Evolutionary conservation across 2,888 invertebrate genomes (phyloP), one percentile per base, ranked within the genome.

Genomic region (Perizoma flavofasciatum): DNA sequence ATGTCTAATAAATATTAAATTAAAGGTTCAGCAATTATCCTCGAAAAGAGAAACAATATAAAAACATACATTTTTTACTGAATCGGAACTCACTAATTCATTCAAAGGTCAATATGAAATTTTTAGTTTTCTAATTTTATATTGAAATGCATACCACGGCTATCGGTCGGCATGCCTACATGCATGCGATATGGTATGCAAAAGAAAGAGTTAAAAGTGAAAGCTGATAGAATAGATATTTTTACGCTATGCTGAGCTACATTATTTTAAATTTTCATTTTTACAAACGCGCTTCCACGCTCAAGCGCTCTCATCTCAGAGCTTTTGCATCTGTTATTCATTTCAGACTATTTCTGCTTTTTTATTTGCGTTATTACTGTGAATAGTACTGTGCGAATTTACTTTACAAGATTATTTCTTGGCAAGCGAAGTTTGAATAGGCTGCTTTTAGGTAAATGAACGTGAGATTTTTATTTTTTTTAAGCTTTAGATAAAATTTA

Each of bases 191-290:
- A 22, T 22, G 22, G 22, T 22, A 22, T 22, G 22, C 22, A 22
- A 22, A 22, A 22, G 1, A 22, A 22, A 22, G 22, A n/a, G 22
- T 22, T 22, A 22, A 22, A 22, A 22, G 22, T 22, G 22, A 22
- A 22, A 22, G 22, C 22, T 2, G 22, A 22, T 39, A 0, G 39
- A 8, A n/a, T n/a, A n/a, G 39, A 39, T 6, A 39, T 7, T 39
- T 39, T 39, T 39, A 4, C 3, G 22, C 22, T 22, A 22, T 22
- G 59, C 67, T 61, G 59, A 58, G 61, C 69, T 60, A 59, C 70
- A 68, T 22, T 22, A 22, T 22, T 22, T 69, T 70, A 70, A 71
- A 73, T 68, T 71, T 73, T 68, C 67, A 73, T 73, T 74, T 75
- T 73, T 68, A 64, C 57, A 66, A 55, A 72, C 66, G 64, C 61